Base-by-base conservation (phyloP, 2,797 vertebrate species). In the Phylloscopus collybita region DNA sequence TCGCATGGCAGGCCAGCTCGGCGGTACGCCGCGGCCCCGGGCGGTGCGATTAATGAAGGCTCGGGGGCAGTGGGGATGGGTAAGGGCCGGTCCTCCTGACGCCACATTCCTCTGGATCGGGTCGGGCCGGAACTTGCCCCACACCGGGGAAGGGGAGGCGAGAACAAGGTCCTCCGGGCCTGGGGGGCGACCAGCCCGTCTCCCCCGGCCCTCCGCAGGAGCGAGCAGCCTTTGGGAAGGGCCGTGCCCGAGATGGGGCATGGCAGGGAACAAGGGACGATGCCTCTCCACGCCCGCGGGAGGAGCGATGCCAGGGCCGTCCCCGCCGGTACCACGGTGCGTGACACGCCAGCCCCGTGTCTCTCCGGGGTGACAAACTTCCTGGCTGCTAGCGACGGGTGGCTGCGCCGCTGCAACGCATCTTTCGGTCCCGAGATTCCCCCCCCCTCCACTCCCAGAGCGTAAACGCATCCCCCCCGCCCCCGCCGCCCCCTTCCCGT, bases 401-500 rank as follows among this genome's bases (percentile, higher is more conserved):
- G 74, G 40, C 79, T 87, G 57, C 21, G 47, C 61, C 40, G 56
- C 76, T 45, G 57, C 73, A 86, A 32, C 60, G 36, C 90, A 56
- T 54, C 62, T 67, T 42, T 57, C n/a, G 38, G 73, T 81, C 23
- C 80, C 42, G 57, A 86, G 88, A 66, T 65, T 13, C 4, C 16
- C 19, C 54, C 76, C 20, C 34, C 34, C 34, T 34, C 34, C 34
- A 34, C 10, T 17, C 5, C 34, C 38, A 10, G 38, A 38, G 38
- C 71, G 34, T 34, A 34, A 34, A 34, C 34, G 34, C 34, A 34
- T 34, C 34, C 34, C 56, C 21, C 18, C 50, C 56, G 16, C 36
- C 60, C 23, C 81, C 50, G 73, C 90, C 92, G 73, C 94, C 90
- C 90, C 93, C 90, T 97, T 93, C 95, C 95, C 95, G 91, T 96